These are phyloP conservation scores for Drosophila arizonae DNA, from an alignment of 1,140 invertebrate species.

Conservation along the genomic window DNA sequence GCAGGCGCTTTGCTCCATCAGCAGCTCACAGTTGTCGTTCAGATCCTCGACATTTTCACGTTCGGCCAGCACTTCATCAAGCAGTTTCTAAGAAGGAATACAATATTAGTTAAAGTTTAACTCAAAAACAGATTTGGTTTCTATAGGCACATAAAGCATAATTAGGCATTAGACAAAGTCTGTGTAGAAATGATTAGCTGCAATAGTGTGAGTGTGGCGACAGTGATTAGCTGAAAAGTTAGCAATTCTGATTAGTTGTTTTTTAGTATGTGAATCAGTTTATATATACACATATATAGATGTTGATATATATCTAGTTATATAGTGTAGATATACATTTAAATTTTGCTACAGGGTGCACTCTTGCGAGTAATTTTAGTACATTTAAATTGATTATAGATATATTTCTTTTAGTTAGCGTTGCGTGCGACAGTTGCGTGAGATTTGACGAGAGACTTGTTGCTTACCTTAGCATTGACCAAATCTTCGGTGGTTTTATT, in stretches of 20 bases:
- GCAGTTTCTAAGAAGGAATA: constrained; percentile 84
- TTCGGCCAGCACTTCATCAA: constrained; percentile 89
- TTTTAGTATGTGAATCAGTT: constrained; percentile 57
- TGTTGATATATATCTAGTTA: constrained; percentile 33
- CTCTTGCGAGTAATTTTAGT: constrained; percentile 52
- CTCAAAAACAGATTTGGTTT: not conserved
- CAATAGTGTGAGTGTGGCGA: constrained; percentile 36
- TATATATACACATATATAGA: constrained; percentile 45
- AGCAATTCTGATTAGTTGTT: constrained; percentile 61
- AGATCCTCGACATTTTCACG: constrained; percentile 91
- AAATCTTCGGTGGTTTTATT: constrained; percentile 92
- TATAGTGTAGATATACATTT: constrained; percentile 32
- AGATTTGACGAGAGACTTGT: constrained; percentile 39
- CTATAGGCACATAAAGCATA: constrained; percentile 59
- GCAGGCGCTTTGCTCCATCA: constrained; percentile 93
- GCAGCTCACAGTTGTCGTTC: constrained; percentile 92
- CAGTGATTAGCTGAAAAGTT: constrained; percentile 68
- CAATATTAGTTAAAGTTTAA: constrained; percentile 19
- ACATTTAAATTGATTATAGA: constrained; percentile 32
- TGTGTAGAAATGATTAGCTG: constrained; percentile 71
- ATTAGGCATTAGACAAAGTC: constrained; percentile 51
- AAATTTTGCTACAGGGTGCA: constrained; percentile 56
- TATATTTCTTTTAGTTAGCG: constrained; percentile 53
- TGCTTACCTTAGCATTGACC: constrained; percentile 88
- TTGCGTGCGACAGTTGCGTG: constrained; percentile 67